These are phyloP conservation scores for Leguminivora glycinivorella DNA, from an alignment of 1,140 invertebrate genomes.

Conservation along the genomic window DNA sequence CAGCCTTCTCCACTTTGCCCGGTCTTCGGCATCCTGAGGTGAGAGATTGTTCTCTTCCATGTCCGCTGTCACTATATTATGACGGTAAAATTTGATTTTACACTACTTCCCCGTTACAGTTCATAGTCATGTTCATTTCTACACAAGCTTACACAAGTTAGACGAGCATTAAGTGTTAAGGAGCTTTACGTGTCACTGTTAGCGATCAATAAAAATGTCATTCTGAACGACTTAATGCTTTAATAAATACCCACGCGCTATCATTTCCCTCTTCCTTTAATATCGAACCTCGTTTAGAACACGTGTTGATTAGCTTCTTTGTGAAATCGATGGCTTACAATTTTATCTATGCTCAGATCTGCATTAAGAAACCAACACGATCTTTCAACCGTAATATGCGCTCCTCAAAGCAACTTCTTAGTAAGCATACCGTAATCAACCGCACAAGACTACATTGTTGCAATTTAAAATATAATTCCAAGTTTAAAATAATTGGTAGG, in stretches of 20 bases:
- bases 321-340: slow-evolving; percentile 10
- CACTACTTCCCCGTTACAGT: background rate
- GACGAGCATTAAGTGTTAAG: background rate
- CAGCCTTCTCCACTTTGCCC: too few species aligned
- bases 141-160: background rate
- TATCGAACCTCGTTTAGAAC: background rate
- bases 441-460: background rate
- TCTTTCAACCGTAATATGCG: background rate
- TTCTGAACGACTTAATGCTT: slow-evolving; percentile 25
- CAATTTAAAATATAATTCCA: slow-evolving; percentile 14
- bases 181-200: slow-evolving; percentile 7
- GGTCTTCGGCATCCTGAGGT: too few species aligned
- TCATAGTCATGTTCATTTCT: too few species aligned
- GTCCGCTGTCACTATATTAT: too few species aligned
- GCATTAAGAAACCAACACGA: background rate
- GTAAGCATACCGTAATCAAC: background rate
- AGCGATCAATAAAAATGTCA: slow-evolving; percentile 17
- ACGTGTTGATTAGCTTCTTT: slow-evolving; percentile 23
- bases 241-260: slow-evolving; percentile 8
- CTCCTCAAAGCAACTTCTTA: too few species aligned
- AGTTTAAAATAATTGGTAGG: slow-evolving; percentile 26
- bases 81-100: too few species aligned
- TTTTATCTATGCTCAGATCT: slow-evolving; percentile 8
- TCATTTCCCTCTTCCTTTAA: slow-evolving; percentile 11
- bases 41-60: too few species aligned